These are phyloP conservation scores for Disparrhopalites patrizii DNA, from an alignment of 2,888 invertebrate species.

Conservation along the genomic window DNA sequence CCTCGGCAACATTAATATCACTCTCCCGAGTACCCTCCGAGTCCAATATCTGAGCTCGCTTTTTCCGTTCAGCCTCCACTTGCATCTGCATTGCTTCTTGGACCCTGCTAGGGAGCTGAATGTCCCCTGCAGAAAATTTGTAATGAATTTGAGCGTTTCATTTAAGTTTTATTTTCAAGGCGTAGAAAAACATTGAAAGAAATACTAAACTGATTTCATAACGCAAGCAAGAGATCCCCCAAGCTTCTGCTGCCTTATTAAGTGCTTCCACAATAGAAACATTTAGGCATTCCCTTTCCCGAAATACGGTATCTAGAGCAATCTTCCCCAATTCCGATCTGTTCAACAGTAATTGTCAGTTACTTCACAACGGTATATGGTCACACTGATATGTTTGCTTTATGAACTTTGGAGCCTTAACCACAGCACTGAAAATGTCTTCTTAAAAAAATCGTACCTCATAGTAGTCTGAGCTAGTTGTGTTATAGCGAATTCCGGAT, in stretches of 20 bases:
- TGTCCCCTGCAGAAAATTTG: conserved; percentile 64
- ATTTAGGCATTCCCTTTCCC: conserved; percentile 93
- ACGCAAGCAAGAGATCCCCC: conserved; percentile 95
- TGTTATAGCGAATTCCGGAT: conserved; percentile 98
- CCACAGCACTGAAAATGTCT: background rate
- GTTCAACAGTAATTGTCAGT: background rate
- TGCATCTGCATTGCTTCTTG: conserved; percentile 99
- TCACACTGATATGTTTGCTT: too few relatives aligned
- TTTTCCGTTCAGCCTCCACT: conserved; percentile 96
- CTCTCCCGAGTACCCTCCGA: conserved; percentile 90
- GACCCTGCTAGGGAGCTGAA: conserved; percentile 80
- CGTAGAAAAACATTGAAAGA: conserved; percentile 49
- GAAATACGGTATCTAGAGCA: conserved; percentile 90
- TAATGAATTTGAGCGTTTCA: background rate
- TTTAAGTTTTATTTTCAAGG: background rate
- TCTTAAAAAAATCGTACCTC: conserved; percentile 57
- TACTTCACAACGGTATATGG: background rate
- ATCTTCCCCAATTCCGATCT: conserved; percentile 94
- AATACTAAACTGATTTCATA: conserved; percentile 78
- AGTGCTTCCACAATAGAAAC: conserved; percentile 91
- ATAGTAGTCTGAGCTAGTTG: conserved; percentile 99
- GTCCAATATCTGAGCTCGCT: conserved; percentile 93
- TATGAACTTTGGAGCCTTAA: too few relatives aligned
- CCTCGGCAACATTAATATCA: conserved; percentile 97
- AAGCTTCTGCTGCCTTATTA: conserved; percentile 96